Evolutionary conservation across 2,113 vertebrate genomes (phyloP).

Genomic region (Aplodontia rufa): DNA sequence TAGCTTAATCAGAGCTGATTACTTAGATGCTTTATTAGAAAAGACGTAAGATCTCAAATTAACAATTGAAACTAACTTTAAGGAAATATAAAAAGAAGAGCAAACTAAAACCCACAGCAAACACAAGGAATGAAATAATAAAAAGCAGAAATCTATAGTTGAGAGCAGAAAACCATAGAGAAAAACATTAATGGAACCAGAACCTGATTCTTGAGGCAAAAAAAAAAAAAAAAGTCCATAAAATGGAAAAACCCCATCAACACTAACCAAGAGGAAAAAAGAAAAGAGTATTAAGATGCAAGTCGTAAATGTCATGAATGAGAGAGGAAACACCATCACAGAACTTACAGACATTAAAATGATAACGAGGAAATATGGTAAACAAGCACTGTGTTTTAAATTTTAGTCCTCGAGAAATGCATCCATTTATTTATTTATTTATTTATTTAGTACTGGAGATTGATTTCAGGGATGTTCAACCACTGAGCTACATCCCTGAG

Average conservation of each 20-base stretch:
- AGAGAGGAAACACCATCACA: not conserved
- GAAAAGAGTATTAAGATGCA: not conserved
- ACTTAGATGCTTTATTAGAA: conserved; percentile 25
- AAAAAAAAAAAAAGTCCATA: not conserved
- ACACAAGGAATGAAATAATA: not conserved
- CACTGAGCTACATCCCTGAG: too few relatives aligned
- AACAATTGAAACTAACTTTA: not conserved
- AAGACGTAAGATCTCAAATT: not conserved
- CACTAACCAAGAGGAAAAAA: not conserved
- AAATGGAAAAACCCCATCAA: not conserved
- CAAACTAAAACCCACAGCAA: not conserved
- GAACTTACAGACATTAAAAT: not conserved
- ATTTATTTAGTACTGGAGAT: too few relatives aligned
- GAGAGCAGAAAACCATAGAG: not conserved
- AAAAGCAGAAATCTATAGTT: not conserved
- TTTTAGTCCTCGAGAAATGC: not conserved
- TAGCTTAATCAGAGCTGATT: not conserved
- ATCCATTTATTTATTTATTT: too few relatives aligned
- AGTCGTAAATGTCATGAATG: not conserved
- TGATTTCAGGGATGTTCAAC: too few relatives aligned
- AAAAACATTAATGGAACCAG: not conserved
- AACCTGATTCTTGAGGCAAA: not conserved
- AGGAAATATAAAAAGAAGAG: conserved; percentile 2
- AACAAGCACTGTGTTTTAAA: not conserved
- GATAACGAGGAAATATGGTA: not conserved